Conservation (phyloP, 2,113 vertebrate genomes). For the Pygoscelis antarcticus region DNA sequence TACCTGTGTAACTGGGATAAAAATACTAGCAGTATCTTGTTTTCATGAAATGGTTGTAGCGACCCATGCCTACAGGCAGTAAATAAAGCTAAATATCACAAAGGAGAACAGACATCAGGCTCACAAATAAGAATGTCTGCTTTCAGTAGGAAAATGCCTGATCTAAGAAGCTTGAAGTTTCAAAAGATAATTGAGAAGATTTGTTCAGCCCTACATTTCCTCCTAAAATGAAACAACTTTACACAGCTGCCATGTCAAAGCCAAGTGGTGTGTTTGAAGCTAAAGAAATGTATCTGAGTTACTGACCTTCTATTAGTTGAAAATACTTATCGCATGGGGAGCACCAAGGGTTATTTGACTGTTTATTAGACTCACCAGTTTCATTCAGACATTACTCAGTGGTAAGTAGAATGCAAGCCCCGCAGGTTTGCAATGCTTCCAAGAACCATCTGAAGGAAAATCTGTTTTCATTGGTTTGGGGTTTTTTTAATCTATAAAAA, state of each 20-base stretch:
- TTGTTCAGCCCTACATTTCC: neutral
- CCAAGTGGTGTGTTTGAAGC: neutral
- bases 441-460: neutral
- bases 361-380: neutral
- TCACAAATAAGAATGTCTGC: neutral
- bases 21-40: neutral
- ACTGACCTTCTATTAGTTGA: neutral
- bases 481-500: neutral
- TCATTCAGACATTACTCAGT: neutral
- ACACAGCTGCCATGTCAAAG: neutral
- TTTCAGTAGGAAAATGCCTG: neutral
- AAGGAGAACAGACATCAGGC: neutral
- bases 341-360: neutral
- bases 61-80: neutral
- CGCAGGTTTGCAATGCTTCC: neutral
- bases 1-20: neutral
- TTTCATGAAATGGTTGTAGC: neutral
- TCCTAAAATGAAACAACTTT: neutral
- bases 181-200: neutral
- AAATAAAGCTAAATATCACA: neutral
- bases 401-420: neutral
- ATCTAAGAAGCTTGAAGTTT: neutral
- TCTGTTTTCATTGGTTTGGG: neutral
- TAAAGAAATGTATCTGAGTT: neutral
- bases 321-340: neutral